These are phyloP conservation scores for Ypsolopha scabrella DNA, from an alignment of 2,888 invertebrate genomes.

Conservation along the genomic window DNA sequence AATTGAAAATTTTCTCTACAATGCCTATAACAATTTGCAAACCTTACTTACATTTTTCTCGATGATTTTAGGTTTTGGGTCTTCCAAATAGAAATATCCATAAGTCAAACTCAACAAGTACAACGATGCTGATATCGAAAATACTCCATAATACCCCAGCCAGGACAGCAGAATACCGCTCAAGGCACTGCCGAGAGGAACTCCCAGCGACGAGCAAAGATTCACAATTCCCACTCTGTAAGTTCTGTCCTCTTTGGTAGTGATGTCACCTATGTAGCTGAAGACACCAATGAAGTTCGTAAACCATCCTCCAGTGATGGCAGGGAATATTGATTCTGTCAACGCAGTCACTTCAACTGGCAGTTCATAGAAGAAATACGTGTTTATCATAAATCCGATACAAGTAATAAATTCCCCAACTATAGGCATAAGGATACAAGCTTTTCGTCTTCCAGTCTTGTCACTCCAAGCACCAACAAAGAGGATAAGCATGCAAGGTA, in stretches of 20 bases:
- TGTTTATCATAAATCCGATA: conserved; percentile 81
- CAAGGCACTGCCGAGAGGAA: conserved; percentile 87
- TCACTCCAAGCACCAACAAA: conserved; percentile 88
- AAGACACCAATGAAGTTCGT: conserved; percentile 89
- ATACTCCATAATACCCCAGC: conserved; percentile 86
- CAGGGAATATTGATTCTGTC: conserved; percentile 84
- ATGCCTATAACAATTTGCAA: no score
- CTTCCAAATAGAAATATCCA: conserved; percentile 77
- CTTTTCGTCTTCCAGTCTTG: conserved; percentile 76
- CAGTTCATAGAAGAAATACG: conserved; percentile 80
- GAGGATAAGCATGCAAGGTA: conserved; percentile 84
- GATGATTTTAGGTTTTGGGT: conserved; percentile 52
- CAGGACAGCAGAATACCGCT: conserved; percentile 80
- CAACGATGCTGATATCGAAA: conserved; percentile 77
- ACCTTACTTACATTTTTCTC: conserved; percentile 15
- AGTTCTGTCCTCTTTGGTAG: conserved; percentile 83
- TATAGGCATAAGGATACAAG: conserved; percentile 85
- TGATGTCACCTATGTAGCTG: conserved; percentile 89
- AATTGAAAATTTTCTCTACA: no score
- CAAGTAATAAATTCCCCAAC: conserved; percentile 84
- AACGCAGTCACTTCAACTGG: conserved; percentile 85
- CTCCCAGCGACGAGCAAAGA: conserved; percentile 87
- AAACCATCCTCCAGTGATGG: conserved; percentile 87
- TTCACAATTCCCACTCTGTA: conserved; percentile 88
- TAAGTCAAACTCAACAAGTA: conserved; percentile 81